Evolutionary conservation across 2,797 vertebrate species (phyloP).

Genomic region (Peromyscus nudipes): DNA sequence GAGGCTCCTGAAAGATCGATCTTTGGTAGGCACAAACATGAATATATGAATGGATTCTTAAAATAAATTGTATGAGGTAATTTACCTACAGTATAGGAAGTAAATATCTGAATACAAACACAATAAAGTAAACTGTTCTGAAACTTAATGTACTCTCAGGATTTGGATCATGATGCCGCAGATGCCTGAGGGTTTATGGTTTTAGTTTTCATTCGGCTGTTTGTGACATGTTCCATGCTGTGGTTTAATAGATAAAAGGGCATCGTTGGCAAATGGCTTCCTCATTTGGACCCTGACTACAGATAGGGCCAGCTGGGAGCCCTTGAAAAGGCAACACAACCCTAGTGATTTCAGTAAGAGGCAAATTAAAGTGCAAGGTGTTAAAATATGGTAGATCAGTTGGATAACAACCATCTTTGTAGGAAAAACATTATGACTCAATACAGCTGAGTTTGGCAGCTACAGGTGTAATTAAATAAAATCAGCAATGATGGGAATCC

Average conservation of each 20-base stretch:
- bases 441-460: slow-evolving; percentile 35
- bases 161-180: background rate
- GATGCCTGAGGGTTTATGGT: background rate
- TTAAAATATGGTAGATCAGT: slow-evolving; percentile 53
- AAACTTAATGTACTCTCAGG: background rate
- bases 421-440: slow-evolving; percentile 56
- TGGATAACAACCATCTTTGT: slow-evolving; percentile 51
- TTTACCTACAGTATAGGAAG: background rate
- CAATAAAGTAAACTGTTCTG: slow-evolving; percentile 11
- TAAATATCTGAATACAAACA: background rate
- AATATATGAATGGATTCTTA: background rate
- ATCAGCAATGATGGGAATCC: slow-evolving; percentile 35
- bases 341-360: slow-evolving; percentile 32
- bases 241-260: slow-evolving; percentile 45
- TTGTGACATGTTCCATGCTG: background rate
- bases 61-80: background rate
- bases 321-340: slow-evolving; percentile 32
- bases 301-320: slow-evolving; percentile 19
- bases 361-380: slow-evolving; percentile 28
- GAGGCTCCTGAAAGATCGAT: slow-evolving; percentile 18
- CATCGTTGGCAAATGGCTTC: slow-evolving; percentile 19
- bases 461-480: slow-evolving; percentile 52
- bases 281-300: slow-evolving; percentile 38
- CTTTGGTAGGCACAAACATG: background rate
- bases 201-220: slow-evolving; percentile 50